Evolutionary conservation across 2,888 invertebrate species (phyloP).

Genomic region (Drosophila subsilvestris): DNA sequence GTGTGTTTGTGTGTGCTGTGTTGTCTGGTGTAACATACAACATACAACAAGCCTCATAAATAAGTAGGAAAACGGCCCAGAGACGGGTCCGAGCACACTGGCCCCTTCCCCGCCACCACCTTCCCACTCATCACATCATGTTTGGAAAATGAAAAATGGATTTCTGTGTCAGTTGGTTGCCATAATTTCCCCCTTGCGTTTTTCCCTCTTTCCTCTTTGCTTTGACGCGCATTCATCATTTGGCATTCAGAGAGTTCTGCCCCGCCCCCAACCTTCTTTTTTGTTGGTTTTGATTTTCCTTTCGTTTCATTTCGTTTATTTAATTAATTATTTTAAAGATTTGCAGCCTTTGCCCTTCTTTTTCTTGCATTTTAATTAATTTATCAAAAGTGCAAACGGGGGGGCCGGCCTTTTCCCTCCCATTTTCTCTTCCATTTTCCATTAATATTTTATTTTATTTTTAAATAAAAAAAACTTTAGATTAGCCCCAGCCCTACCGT

Average conservation of each 20-base stretch:
- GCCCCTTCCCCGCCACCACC: background rate
- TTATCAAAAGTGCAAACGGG: constrained; percentile 76
- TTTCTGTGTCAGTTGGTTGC: constrained; percentile 79
- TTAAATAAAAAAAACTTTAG: constrained; percentile 74
- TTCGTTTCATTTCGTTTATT: constrained; percentile 60
- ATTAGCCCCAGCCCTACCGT: constrained; percentile 51
- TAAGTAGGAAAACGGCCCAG: constrained; percentile 70
- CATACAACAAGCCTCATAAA: constrained; percentile 72
- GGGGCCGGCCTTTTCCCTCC: constrained; percentile 34
- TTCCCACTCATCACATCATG: background rate
- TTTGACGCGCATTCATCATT: constrained; percentile 76
- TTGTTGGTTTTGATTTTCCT: constrained; percentile 8
- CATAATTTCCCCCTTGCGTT: constrained; percentile 60
- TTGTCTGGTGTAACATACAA: constrained; percentile 63
- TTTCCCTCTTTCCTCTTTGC: constrained; percentile 28
- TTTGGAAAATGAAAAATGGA: constrained; percentile 74
- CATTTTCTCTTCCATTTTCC: background rate
- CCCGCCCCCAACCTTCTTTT: background rate
- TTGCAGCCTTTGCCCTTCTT: constrained; percentile 45
- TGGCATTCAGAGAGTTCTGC: constrained; percentile 58
- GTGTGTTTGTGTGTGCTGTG: too few species aligned
- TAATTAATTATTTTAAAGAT: constrained; percentile 79
- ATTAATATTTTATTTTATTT: constrained; percentile 61
- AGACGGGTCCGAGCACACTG: background rate
- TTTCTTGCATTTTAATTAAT: constrained; percentile 71